phyloP scores from a whole-genome alignment of 2,888 invertebrate species.

The Noctua pronuba region DNA sequence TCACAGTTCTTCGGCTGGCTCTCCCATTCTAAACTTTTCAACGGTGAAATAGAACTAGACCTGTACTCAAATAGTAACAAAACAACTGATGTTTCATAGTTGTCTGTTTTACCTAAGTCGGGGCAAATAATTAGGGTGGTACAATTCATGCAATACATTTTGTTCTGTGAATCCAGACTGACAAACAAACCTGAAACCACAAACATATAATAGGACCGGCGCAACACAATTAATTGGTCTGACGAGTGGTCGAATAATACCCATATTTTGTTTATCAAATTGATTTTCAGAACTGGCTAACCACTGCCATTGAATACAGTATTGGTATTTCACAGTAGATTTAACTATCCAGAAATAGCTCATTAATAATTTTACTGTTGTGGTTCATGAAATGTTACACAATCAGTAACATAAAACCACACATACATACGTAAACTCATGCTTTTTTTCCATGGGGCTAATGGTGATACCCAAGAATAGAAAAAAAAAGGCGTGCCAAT shows the following conservation, averaged over 20 bases:
- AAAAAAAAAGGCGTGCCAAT: not conserved
- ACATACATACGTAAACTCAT: not conserved
- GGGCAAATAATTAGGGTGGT: not conserved
- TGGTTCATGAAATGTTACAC: not conserved
- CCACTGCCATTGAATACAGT: constrained; percentile 11
- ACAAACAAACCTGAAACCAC: constrained; percentile 9
- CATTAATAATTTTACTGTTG: not conserved
- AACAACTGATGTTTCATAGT: constrained; percentile 4
- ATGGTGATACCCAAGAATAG: not conserved
- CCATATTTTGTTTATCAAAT: constrained; percentile 31
- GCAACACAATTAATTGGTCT: constrained; percentile 27
- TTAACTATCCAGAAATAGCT: not conserved
- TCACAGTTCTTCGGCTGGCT: too few species aligned
- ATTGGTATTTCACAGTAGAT: constrained; percentile 7
- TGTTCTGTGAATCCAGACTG: constrained; percentile 1
- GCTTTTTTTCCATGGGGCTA: not conserved
- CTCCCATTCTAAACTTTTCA: too few species aligned
- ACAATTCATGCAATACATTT: not conserved
- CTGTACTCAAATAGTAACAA: not conserved
- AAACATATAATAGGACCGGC: constrained; percentile 6
- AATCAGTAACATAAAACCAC: not conserved
- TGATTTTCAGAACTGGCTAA: constrained; percentile 29
- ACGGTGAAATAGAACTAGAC: not conserved
- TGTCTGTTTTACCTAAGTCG: not conserved
- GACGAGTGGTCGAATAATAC: not conserved